phyloP scores from a whole-genome alignment of 2,113 vertebrate species.

The Laterallus jamaicensis region DNA sequence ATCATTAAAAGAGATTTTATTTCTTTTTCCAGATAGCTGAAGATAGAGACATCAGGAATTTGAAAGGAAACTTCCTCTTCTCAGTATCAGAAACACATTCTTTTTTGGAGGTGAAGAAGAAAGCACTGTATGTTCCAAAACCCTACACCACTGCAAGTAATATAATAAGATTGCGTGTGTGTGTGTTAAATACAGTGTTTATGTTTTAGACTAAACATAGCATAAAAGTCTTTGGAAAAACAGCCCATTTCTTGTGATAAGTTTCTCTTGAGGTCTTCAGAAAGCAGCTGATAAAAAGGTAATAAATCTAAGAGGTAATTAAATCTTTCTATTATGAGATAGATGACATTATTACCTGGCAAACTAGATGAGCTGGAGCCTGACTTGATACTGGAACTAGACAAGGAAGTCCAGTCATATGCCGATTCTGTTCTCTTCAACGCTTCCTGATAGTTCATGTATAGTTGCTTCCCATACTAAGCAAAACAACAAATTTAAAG shows the following conservation, averaged over 20 bases:
- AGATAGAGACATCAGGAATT: not conserved
- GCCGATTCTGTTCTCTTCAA: conserved; percentile 93
- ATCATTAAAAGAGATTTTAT: not conserved
- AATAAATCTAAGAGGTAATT: not conserved
- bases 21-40: not conserved
- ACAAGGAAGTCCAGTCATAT: conserved; percentile 96
- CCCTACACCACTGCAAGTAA: not conserved
- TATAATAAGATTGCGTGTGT: not conserved
- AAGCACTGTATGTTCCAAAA: not conserved
- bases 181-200: not conserved
- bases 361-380: conserved; percentile 95
- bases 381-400: conserved; percentile 94
- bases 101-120: not conserved
- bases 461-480: conserved; percentile 94
- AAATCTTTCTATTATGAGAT: not conserved
- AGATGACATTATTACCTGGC: conserved; percentile 80
- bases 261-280: not conserved
- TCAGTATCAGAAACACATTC: not conserved
- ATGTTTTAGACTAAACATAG: not conserved
- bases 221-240: not conserved
- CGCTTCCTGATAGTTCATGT: conserved; percentile 95
- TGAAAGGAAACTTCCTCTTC: not conserved
- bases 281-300: not conserved
- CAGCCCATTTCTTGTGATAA: not conserved
- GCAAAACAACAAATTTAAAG: conserved; percentile 48